phyloP scores from a whole-genome alignment of 2,113 vertebrate genomes.

The Arvicanthis niloticus region DNA sequence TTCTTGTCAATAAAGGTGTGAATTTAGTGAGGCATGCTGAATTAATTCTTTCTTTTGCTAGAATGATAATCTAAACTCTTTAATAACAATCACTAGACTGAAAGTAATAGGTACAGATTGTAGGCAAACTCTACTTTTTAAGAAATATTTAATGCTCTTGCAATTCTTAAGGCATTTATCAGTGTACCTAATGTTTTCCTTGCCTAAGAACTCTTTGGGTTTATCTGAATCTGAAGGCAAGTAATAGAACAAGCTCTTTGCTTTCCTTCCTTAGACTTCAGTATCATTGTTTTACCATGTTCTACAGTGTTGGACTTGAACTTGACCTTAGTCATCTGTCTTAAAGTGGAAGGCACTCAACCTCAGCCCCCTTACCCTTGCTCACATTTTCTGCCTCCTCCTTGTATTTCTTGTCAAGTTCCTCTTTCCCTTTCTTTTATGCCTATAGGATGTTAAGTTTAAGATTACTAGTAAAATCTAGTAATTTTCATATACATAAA shows the following conservation, averaged over 20 bases:
- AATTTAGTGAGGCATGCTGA: neutral
- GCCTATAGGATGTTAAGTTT: neutral
- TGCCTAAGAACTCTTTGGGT: neutral
- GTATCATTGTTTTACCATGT: neutral
- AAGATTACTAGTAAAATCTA: neutral
- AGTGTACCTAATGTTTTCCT: neutral
- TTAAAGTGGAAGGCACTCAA: neutral
- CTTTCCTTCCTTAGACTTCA: neutral
- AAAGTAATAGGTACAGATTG: neutral
- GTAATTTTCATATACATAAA: neutral
- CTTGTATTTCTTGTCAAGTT: neutral
- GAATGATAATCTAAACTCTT: neutral
- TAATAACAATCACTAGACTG: neutral
- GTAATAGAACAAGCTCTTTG: neutral
- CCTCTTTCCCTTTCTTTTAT: accelerated
- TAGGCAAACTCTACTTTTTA: neutral
- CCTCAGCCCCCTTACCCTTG: accelerated
- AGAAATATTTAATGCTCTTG: neutral
- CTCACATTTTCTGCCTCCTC: too few species aligned
- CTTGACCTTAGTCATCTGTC: neutral
- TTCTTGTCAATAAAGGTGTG: neutral
- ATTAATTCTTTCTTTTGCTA: neutral
- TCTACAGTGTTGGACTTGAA: neutral
- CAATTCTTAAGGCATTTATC: neutral
- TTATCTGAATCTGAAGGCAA: neutral